These are phyloP conservation scores for Holacanthella duospinosa DNA, from an alignment of 2,888 invertebrate species.

Conservation along the genomic window DNA sequence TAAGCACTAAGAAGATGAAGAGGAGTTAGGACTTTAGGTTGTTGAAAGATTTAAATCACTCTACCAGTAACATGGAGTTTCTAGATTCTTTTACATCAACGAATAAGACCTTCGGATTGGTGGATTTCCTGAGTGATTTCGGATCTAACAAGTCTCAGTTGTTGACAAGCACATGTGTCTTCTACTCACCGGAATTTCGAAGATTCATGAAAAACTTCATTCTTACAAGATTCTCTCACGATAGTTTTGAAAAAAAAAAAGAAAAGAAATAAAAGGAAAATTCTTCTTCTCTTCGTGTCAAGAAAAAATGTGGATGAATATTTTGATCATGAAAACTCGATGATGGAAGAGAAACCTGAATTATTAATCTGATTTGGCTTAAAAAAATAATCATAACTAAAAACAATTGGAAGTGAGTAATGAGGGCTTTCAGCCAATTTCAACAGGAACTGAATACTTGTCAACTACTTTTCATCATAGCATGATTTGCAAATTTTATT, in stretches of 20 bases:
- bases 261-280: too few relatives aligned
- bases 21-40: background rate
- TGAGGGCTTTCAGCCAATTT: background rate
- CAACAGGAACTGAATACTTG: background rate
- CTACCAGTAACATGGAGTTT: background rate
- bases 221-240: constrained; percentile 1
- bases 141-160: background rate
- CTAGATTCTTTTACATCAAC: background rate
- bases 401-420: background rate
- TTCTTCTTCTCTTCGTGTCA: constrained; percentile 1
- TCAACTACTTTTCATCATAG: background rate
- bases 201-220: constrained; percentile 1
- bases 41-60: constrained; percentile 1
- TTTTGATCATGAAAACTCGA: background rate
- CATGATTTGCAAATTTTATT: background rate
- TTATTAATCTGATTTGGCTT: too few relatives aligned
- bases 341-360: background rate
- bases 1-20: background rate
- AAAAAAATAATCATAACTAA: too few relatives aligned
- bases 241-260: background rate
- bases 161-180: constrained; percentile 6
- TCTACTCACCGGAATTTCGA: background rate
- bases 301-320: background rate
- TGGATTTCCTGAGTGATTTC: background rate
- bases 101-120: background rate